Evolutionary conservation across 1,140 invertebrate species (phyloP), one percentile per base, ranked within the genome.

Genomic region (Polyergus mexicanus): DNA sequence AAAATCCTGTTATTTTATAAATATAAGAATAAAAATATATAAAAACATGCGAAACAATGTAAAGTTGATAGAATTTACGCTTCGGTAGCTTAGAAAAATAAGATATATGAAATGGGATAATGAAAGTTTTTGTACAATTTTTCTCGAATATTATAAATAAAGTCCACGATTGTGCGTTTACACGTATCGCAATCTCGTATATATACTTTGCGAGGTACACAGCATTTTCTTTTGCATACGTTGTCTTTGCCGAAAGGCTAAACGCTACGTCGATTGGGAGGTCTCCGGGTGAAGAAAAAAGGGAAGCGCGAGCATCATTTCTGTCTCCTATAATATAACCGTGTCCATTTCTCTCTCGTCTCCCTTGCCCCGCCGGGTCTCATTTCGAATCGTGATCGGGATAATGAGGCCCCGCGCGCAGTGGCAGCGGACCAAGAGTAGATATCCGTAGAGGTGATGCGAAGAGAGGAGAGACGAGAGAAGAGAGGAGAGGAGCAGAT

Each of bases 291-390:
- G 85, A 88, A 83, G 89, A 92, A 94, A 93, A 94, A 91, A 92
- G 87, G 86, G 88, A 93, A 93, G 90, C 85, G 85, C 85, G 85
- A 90, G 89, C 91, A 93, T 94, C 93, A 94, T 94, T 92, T 88
- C 91, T 92, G 93, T 93, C 93, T 94, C 90, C 94, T 94, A 94
- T 94, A 95, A 94, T 95, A 93, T 94, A 93, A 93, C 94, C 91
- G 92, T 94, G 92, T 93, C 93, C 92, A 89, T 94, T 93, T 94
- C 92, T 94, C 92, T 94, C 92, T 94, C 91, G 91, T 92, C 94
- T 92, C 91, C 94, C 92, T 90, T 44, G 68, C 54, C 78, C 87
- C 86, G 84, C 86, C 85, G 77, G 90, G 89, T 92, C 92, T 94
- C 92, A 93, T 94, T 92, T 93, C 87, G 91, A 94, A 92, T 94